Conservation (phyloP, 2,113 vertebrate genomes). For the Agapornis roseicollis region DNA sequence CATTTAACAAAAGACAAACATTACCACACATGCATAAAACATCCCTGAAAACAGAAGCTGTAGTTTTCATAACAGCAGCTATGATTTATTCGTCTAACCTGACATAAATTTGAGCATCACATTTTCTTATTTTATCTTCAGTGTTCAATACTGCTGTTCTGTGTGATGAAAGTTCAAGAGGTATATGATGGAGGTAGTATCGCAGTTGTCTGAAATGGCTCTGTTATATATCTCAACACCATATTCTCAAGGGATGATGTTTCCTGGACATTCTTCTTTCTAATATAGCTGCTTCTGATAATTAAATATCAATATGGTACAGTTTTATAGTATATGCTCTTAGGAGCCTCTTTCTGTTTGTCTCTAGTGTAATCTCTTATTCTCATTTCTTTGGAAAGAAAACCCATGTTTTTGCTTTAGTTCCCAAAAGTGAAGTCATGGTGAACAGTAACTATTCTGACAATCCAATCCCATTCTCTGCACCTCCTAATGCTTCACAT, state of each 20-base stretch:
- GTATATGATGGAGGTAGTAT: constrained; percentile 39
- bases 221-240: constrained; percentile 41
- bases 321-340: constrained; percentile 70
- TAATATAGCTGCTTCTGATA: constrained; percentile 73
- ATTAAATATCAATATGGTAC: constrained; percentile 73
- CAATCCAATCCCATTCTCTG: constrained; percentile 57
- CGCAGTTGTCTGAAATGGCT: constrained; percentile 46
- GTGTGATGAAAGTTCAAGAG: constrained; percentile 65
- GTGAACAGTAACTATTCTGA: constrained; percentile 70
- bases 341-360: constrained; percentile 70
- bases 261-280: constrained; percentile 51
- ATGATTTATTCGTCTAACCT: constrained; percentile 70
- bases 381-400: constrained; percentile 77
- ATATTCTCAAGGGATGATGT: constrained; percentile 46
- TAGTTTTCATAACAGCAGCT: constrained; percentile 55
- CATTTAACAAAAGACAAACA: constrained; percentile 68
- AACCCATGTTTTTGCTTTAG: constrained; percentile 70
- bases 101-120: constrained; percentile 66
- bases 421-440: constrained; percentile 70
- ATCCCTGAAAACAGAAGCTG: constrained; percentile 66
- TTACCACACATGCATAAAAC: constrained; percentile 69
- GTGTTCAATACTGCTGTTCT: constrained; percentile 40
- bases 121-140: constrained; percentile 70
- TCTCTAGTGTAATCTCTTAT: constrained; percentile 70
- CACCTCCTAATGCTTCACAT: constrained; percentile 28